A percentile compares a stretch with the other conserved stretches of the same genome.
Evolutionary conservation across 2,797 vertebrate species (phyloP).

Genomic region (Sylvia borin): DNA sequence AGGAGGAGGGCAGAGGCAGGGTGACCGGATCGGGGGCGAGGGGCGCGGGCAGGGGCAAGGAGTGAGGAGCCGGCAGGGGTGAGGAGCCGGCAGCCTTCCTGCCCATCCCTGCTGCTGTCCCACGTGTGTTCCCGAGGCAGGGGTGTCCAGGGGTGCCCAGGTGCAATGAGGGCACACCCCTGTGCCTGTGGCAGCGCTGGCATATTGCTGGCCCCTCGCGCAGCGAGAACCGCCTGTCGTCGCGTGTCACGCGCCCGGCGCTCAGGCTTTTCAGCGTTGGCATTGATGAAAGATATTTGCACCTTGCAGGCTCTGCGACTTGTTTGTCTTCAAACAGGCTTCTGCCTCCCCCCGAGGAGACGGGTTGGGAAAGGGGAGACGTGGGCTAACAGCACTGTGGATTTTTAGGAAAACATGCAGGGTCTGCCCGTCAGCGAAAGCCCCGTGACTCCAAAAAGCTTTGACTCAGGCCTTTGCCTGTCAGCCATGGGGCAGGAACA

Average conservation of each 20-base stretch:
- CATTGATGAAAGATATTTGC: constrained; percentile 40
- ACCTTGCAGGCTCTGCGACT: neutral
- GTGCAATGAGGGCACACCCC: neutral
- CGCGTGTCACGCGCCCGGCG: neutral
- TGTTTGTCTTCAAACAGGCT: constrained; percentile 37
- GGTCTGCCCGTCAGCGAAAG: neutral
- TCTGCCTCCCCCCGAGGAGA: neutral
- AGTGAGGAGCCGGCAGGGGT: neutral
- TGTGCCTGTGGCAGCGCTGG: neutral
- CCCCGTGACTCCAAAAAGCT: neutral
- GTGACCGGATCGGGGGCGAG: rapidly evolving
- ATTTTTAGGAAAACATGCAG: neutral
- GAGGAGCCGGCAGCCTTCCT: neutral
- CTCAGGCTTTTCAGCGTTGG: neutral
- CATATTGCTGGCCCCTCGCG: neutral
- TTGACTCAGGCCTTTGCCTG: neutral
- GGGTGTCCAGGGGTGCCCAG: neutral
- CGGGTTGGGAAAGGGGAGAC: neutral
- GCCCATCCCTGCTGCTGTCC: neutral
- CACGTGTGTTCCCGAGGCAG: rapidly evolving
- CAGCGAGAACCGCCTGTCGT: neutral
- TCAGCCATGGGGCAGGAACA: neutral
- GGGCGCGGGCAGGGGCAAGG: neutral
- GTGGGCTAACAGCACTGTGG: neutral
- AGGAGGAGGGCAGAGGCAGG: neutral